Conservation (phyloP, 2,113 vertebrate species). For the Bostrychus sinensis region DNA sequence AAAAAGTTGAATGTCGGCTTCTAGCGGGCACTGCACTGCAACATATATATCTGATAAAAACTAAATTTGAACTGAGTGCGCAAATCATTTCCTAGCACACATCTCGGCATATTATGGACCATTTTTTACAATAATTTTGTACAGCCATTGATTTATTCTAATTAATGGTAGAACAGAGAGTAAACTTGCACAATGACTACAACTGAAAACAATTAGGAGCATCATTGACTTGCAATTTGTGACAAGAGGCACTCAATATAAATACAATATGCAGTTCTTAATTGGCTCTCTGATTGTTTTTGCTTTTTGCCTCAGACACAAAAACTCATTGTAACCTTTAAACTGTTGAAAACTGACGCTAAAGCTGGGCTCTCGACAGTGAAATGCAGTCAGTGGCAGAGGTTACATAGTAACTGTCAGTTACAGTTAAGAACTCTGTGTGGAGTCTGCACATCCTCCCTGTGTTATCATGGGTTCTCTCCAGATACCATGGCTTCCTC, state of each 20-base stretch:
- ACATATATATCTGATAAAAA: neutral
- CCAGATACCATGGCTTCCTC: no score
- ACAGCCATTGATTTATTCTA: neutral
- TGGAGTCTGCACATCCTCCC: no score
- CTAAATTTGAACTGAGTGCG: constrained; percentile 7
- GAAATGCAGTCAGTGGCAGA: no score
- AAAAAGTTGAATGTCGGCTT: no score
- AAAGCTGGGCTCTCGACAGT: neutral
- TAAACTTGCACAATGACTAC: constrained; percentile 22
- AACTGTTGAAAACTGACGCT: constrained; percentile 8
- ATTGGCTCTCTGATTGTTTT: constrained; percentile 17
- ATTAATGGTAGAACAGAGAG: constrained; percentile 4
- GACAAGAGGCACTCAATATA: constrained; percentile 42
- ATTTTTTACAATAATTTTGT: neutral
- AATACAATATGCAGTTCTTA: constrained; percentile 39
- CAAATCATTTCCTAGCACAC: constrained; percentile 3
- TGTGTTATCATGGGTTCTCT: no score
- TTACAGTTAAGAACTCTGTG: no score
- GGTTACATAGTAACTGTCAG: no score
- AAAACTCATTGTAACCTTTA: constrained; percentile 12
- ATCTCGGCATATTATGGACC: neutral
- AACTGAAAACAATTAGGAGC: constrained; percentile 56
- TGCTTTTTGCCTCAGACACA: constrained; percentile 9
- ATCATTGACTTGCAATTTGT: constrained; percentile 53
- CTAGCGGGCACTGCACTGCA: constrained; percentile 7